Evolutionary conservation across 2,797 vertebrate genomes (phyloP), one percentile per base, ranked within the genome.

Genomic region (Chelonia mydas): DNA sequence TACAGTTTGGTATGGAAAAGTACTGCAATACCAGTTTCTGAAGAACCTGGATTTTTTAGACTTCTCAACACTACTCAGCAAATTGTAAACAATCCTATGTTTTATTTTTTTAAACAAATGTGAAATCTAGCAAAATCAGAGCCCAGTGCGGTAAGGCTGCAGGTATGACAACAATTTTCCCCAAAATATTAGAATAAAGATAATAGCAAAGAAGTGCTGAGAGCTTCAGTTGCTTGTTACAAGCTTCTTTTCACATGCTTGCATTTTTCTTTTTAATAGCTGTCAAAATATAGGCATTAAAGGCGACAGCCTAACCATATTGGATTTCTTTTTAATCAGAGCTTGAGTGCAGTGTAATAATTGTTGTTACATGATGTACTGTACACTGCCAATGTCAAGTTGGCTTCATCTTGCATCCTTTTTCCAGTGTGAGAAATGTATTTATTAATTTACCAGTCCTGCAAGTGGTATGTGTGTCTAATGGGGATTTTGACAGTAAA

Each of bases 401-500:
- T 96, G 95, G 88, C 88, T 90, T 92, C 89, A 90, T 74, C 5
- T 0, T 61, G 25, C 28, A 80, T 74, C 89, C 86, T 90, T 88
- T 92, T 92, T 95, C 90, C 21, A 89, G 50, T 89, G 87, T 31
- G 6, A 54, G 92, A 89, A 83, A 87, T 87, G 25, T 93, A 87
- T 87, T 31, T 93, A 59, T 84, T 92, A 88, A 92, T 92, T 96
- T 90, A 86, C 89, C 88, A 78, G 8, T 96, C 57, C 89, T 86
- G 37, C 92, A 89, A 79, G 90, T 57, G 89, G 61, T 84, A 84
- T 90, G 94, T 95, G 74, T 87, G 33, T 80, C 84, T 97, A 96
- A 92, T 80, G 89, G 88, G 86, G 77, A 93, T 92, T 97, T 86
- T 95, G 95, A 97, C 94, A 95, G 83, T 92, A 92, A 96, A 97